phyloP scores from a whole-genome alignment of 1,140 invertebrate genomes.

The Macrotrachela quadricornifera region DNA sequence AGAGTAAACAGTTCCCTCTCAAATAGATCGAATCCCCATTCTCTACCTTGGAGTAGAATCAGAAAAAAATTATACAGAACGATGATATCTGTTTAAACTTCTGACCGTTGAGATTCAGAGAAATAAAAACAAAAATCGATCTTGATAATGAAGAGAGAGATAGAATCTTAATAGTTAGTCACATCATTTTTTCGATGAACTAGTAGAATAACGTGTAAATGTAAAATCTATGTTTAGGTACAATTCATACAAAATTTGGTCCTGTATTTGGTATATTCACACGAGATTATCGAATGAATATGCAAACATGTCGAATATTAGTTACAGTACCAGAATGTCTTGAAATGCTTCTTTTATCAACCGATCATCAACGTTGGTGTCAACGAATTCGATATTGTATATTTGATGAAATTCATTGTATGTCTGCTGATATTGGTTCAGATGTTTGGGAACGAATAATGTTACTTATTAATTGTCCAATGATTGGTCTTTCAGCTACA shows the following conservation, averaged over 20 bases:
- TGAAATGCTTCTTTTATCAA: background rate
- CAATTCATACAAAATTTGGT: too few species aligned
- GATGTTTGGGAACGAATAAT: background rate
- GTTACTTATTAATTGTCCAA: slow-evolving; percentile 1
- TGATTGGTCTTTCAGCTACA: slow-evolving; percentile 1
- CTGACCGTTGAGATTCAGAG: too few species aligned
- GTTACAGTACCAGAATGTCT: background rate
- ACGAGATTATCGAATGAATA: slow-evolving; percentile 2
- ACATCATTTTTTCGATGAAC: slow-evolving; percentile 1
- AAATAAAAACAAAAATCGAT: too few species aligned
- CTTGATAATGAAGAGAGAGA: too few species aligned
- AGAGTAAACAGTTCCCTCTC: too few species aligned
- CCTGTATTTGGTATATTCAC: background rate
- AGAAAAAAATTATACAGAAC: too few species aligned
- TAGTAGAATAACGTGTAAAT: background rate
- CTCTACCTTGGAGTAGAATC: too few species aligned
- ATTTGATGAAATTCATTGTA: slow-evolving; percentile 2
- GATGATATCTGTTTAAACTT: too few species aligned
- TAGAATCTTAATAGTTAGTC: too few species aligned
- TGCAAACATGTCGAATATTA: slow-evolving; percentile 1
- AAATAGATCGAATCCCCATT: too few species aligned
- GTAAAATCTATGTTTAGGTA: background rate
- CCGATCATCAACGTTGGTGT: background rate
- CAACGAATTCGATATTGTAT: background rate
- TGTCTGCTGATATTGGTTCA: background rate